Base-by-base conservation (phyloP, 2,888 invertebrate genomes). In the Hypolimnas misippus region DNA sequence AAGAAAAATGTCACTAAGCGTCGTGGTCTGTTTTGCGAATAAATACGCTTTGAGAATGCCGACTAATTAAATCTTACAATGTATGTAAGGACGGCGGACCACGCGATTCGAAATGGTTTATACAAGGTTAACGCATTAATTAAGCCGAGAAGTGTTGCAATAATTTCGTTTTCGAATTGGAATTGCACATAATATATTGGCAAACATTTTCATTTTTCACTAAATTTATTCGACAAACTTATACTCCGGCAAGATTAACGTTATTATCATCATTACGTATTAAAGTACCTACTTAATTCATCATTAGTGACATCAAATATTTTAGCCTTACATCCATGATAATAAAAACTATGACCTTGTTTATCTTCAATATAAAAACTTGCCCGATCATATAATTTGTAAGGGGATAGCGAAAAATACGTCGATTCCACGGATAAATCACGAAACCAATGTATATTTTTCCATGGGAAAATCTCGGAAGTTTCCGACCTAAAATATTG, bases 401-500 rank as follows among this genome's bases (percentile, higher is more conserved):
- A 62, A 57, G 49, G 52, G 52, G 57, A 46, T 42, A 54, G 46
- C 50, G 61, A 56, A 54, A 65, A 70, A 67, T 61, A 64, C 56
- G 59, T 65, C 57, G 54, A 54, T 66, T 62, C 65, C 63, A 62
- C 63, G 57, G 4, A 62, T 51, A 64, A 70, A 66, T 63, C 62
- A 63, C 59, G 49, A 46, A 64, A 46, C 56, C 51, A 67, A 69
- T 69, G 71, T 72, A 75, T 70, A 53, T 44, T 21, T 70, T 73
- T 67, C 69, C 69, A 70, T 69, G 78, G 71, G 77, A 76, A 86
- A 90, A 90, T 89, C 89, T 84, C 82, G 79, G 81, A 87, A 86
- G 82, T 88, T 87, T 82, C 79, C 83, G 84, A 83, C 80, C 84
- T 84, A 85, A 90, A 83, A 80, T 87, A 86, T 86, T 86, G 88